Base-by-base conservation (phyloP, 2,888 invertebrate genomes). In the Drosophila flavopinicola region DNA sequence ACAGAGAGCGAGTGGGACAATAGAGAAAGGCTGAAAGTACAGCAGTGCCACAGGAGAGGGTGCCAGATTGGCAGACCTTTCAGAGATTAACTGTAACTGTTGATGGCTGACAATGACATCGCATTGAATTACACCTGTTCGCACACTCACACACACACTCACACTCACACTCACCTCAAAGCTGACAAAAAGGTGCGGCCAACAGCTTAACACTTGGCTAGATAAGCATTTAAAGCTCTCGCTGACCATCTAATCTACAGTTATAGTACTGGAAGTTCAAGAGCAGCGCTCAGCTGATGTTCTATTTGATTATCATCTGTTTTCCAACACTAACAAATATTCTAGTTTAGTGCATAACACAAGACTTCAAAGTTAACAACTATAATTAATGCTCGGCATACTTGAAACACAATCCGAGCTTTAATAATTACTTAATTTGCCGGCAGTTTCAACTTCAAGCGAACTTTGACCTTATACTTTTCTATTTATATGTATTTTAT, bases 11-110 rank as follows among this genome's bases (percentile, higher is more conserved):
- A 64, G 41, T 51, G 45, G 27, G 41, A 54, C 45, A 51, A 52
- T 48, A 70, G 66, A 66, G 58, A 48, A 57, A 68, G 68, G 68
- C 41, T 33, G 13, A 13, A 9, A 25, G 27, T 6, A 29, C 13
- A 24, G 45, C n/a, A n/a, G n/a, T n/a, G n/a, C n/a, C n/a, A n/a
- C n/a, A 47, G 32, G 48, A 57, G 38, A 25, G 23, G 15, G 56
- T 42, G 45, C 52, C 37, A 56, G 38, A 59, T 73, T 56, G 65
- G 15, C 37, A 70, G 63, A 78, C 64, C 76, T 82, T 76, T 75
- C 76, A 73, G 53, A 68, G 73, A 75, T 84, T 78, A 82, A 79
- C 75, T 69, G 69, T 78, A 15, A 27, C 35, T 11, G n/a, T 9
- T 45, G 39, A 39, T 27, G 56, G 20, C 32, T 57, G 32, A 39